phyloP scores from a whole-genome alignment of 2,113 vertebrate genomes.

The Zosterops borbonicus region DNA sequence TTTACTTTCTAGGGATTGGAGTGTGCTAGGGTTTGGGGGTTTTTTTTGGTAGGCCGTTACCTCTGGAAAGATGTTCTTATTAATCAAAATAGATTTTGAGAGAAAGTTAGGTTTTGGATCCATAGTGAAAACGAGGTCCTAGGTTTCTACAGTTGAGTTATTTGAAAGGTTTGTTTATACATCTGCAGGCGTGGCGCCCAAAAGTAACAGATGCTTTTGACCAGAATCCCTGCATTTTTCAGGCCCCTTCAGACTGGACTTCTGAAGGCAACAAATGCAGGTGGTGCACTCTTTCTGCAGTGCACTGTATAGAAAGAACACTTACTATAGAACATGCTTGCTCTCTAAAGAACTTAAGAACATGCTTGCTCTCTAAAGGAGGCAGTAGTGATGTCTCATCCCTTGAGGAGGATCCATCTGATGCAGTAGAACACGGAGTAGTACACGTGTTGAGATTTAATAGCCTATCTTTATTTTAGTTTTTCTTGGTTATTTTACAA shows the following conservation, averaged over 20 bases:
- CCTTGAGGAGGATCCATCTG: background rate
- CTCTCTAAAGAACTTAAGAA: background rate
- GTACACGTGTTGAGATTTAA: background rate
- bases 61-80: background rate
- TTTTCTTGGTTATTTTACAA: background rate
- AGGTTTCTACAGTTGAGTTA: background rate
- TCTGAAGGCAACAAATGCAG: background rate
- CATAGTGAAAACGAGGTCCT: background rate
- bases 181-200: background rate
- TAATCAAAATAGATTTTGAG: background rate
- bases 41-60: background rate
- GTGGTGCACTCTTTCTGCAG: background rate
- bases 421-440: background rate
- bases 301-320: background rate
- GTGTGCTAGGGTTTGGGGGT: background rate
- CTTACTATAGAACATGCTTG: background rate
- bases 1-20: background rate
- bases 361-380: background rate
- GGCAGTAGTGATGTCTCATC: background rate
- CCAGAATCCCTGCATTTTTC: background rate
- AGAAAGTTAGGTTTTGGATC: background rate
- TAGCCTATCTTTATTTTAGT: background rate
- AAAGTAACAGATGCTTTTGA: background rate
- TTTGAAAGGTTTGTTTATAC: background rate
- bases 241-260: background rate